Conservation (phyloP, 2,113 vertebrate genomes). For the Poecile atricapillus region DNA sequence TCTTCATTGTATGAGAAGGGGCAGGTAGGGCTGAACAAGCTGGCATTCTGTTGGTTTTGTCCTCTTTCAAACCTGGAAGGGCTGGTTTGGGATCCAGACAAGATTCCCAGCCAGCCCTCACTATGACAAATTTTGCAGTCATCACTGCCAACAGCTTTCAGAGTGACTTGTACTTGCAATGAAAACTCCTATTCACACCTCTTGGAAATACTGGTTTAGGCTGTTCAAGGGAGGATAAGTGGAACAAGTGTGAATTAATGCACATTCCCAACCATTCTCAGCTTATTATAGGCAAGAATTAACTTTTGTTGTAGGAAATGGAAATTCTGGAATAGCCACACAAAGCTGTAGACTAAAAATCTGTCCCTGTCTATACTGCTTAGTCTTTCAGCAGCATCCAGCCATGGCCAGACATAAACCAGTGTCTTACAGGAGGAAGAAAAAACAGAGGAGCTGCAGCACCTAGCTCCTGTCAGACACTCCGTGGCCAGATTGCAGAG, state of each 20-base stretch:
- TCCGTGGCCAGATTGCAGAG: neutral
- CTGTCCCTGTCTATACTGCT: neutral
- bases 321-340: neutral
- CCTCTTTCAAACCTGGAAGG: neutral
- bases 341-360: neutral
- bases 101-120: neutral
- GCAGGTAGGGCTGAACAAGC: neutral
- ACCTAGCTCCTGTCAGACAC: neutral
- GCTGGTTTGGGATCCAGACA: neutral
- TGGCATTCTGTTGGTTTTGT: neutral
- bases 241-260: neutral
- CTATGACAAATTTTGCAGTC: neutral
- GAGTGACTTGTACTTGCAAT: neutral
- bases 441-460: neutral
- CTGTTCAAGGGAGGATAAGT: neutral
- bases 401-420: neutral
- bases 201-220: neutral
- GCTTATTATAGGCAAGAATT: neutral
- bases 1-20: neutral
- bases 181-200: neutral
- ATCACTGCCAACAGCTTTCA: neutral
- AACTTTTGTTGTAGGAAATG: neutral
- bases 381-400: neutral
- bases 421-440: neutral
- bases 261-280: neutral